Base-by-base conservation (phyloP, 2,113 vertebrate genomes). In the Oxyruncus cristatus region DNA sequence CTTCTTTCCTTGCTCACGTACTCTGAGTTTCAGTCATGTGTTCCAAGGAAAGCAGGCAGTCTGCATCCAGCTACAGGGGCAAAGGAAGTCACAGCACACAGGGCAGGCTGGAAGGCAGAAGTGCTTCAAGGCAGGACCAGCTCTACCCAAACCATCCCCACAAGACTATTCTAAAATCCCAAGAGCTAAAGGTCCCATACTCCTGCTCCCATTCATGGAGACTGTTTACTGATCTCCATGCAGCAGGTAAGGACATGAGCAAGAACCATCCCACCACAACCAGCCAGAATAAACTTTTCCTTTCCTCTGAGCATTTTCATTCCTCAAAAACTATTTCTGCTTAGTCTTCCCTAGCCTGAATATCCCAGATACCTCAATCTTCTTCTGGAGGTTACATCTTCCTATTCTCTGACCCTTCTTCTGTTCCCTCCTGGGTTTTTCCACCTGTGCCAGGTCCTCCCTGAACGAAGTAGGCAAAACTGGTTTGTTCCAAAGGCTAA, bases 381-480 rank as follows among this genome's bases (percentile, higher is more conserved):
- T 79, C 46, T 53, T 74, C 21, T 55, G 33, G 39, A 81, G 23
- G 23, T 68, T 52, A 53, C 0, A 2, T 61, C 35, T 85, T 82
- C 23, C 66, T 71, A 33, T 12, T 62, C 53, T 63, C 46, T 41
- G 9, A 73, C 20, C 9, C 23, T 71, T 62, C 12, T 73, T 79
- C 33, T 63, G 14, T n/a, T 59, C 21, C 28, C 35, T 77, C 80
- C 42, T 33, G 35, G 14, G 20, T 18, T 84, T 70, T 46, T 62
- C 59, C 47, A 87, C 11, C 11, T 30, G 26, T 46, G 35, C 11
- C 46, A 85, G 32, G 13, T 75, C n/a, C 11, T 75, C 35, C 7
- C 12, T 0, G 0, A 85, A 74, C 6, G 11, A 8, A 26, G 6
- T 24, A 63, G 8, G 7, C 32, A 33, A 58, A 95, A 67, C 12